These are phyloP conservation scores for Cephalopachus bancanus DNA, from an alignment of 2,797 vertebrate genomes.

Conservation along the genomic window DNA sequence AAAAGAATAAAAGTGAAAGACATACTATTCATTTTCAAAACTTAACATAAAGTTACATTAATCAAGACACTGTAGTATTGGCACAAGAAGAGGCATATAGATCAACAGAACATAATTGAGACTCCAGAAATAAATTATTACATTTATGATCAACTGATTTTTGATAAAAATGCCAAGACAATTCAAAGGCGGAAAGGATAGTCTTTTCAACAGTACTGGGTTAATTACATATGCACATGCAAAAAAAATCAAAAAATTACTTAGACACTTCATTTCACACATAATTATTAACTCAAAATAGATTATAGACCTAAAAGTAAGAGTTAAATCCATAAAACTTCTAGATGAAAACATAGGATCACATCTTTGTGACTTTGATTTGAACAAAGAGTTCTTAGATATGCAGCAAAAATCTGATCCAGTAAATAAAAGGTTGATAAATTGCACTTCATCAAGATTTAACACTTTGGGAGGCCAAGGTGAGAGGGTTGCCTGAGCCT, in stretches of 20 bases:
- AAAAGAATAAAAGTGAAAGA: slow-evolving; percentile 31
- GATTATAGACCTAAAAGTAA: not conserved
- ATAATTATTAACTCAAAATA: slow-evolving; percentile 12
- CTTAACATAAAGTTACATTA: slow-evolving; percentile 4
- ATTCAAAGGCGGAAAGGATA: not conserved
- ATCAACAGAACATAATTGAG: not conserved
- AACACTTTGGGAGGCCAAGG: not conserved
- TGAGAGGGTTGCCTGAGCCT: not conserved
- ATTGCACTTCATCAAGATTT: not conserved
- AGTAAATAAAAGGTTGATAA: slow-evolving; percentile 14
- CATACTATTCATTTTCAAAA: not conserved
- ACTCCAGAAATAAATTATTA: slow-evolving; percentile 31
- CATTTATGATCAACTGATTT: not conserved
- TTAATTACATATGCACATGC: not conserved
- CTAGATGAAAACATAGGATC: slow-evolving; percentile 34
- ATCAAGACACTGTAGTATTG: not conserved
- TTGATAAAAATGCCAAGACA: not conserved
- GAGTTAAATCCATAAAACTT: not conserved
- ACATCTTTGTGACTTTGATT: slow-evolving; percentile 42
- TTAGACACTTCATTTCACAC: not conserved
- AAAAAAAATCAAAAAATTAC: not conserved
- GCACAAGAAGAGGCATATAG: not conserved
- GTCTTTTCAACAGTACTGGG: not conserved
- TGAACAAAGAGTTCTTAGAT: slow-evolving; percentile 36
- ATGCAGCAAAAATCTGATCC: not conserved